Evolutionary conservation across 1,140 invertebrate genomes (phyloP).

Genomic region (Drosophila lacertosa): DNA sequence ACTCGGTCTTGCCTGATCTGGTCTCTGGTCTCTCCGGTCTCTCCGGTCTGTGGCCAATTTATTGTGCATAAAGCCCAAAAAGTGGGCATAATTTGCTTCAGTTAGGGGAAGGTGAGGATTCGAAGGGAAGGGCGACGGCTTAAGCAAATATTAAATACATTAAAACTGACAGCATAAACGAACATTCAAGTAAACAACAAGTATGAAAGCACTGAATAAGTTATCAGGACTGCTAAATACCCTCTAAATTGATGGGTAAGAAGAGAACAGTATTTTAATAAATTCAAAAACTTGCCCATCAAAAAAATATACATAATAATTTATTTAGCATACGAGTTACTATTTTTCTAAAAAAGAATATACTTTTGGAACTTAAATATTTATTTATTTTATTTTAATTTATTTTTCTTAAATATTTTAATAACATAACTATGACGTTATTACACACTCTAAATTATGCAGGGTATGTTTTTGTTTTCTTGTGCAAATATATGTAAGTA

Average conservation of each 20-base stretch:
- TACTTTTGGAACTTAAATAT: too few species aligned
- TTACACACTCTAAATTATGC: neutral
- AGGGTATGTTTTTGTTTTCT: neutral
- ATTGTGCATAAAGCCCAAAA: constrained; percentile 73
- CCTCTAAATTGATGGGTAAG: neutral
- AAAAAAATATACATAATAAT: too few species aligned
- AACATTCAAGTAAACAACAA: constrained; percentile 59
- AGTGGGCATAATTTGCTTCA: constrained; percentile 64
- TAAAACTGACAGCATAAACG: constrained; percentile 62
- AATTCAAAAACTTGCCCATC: too few species aligned
- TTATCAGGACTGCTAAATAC: neutral
- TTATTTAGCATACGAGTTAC: too few species aligned
- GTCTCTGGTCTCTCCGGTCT: constrained; percentile 19
- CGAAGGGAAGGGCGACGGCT: constrained; percentile 29
- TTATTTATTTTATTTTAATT: too few species aligned
- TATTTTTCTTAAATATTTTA: neutral
- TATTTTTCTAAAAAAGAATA: too few species aligned
- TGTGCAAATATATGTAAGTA: constrained; percentile 18
- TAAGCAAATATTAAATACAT: constrained; percentile 81
- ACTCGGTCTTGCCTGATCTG: constrained; percentile 21
- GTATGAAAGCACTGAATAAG: neutral
- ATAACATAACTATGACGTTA: neutral
- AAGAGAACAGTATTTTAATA: neutral
- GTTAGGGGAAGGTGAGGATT: neutral
- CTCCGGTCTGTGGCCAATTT: constrained; percentile 54